Evolutionary conservation across 1,140 invertebrate species (phyloP), one percentile per base, ranked within the genome.

Genomic region (Oscheius sp.): DNA sequence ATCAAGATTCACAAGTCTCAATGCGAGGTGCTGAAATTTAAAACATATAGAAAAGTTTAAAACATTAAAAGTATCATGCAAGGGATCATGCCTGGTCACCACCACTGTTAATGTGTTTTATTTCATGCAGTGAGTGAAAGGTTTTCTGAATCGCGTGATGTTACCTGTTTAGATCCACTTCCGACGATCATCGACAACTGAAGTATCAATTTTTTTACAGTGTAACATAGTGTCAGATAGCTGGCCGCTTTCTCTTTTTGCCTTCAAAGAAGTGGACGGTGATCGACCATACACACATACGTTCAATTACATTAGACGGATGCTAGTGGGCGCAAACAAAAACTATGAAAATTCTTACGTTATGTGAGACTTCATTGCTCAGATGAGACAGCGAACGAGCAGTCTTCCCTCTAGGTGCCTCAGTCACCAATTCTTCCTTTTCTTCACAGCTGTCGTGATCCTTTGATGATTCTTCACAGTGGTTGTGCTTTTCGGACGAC

Each of bases 331-430:
- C n/a, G n/a, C n/a, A 55, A 23, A 55, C 7, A 55, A 7, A 55
- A 55, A 23, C 4, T 23, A 26, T 7, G 23, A 55, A n/a, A n/a
- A n/a, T n/a, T n/a, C 59, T 29, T 62, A 62, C 59, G 29, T 62
- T 62, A 31, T 62, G 59, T 4, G 28, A 62, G 15, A 62, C 59
- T 29, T 62, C 59, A 23, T 62, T 62, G 26, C 32, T 62, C 7
- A 68, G 26, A 32, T 55, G 67, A 18, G 15, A 29, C 23, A 42
- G 23, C 2, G 55, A 49, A 3, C 55, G 29, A 2, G 32, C 20
- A 13, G 32, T 38, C 3, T 49, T 35, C 13, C 1, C 28, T 42
- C 26, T 31, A 26, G 52, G 31, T 2, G 67, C 0, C 15, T 26
- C 49, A 4, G 26, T 36, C 49, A 20, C 1, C n/a, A 35, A 3